Percentiles rank a stretch among this genome's conserved stretches.
phyloP scores from a whole-genome alignment of 1,140 invertebrate species.

The Zaprionus taronus region DNA sequence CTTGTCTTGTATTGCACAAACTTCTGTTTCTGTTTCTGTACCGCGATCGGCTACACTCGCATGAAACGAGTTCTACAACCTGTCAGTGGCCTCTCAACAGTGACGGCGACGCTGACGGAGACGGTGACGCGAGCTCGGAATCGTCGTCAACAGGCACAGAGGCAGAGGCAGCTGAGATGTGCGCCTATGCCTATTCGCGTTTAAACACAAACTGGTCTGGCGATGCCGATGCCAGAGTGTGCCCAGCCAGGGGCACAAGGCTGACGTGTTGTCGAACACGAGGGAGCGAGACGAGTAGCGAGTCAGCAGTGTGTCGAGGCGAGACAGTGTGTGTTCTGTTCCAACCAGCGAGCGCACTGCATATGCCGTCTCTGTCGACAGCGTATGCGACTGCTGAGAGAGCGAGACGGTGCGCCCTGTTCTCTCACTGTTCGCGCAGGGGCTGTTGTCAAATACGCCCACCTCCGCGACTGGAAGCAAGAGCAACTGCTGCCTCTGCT shows the following conservation, averaged over 20 bases:
- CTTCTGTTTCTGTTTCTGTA: slow-evolving; percentile 43
- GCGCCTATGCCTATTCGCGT: slow-evolving; percentile 78
- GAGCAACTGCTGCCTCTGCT: slow-evolving; percentile 20
- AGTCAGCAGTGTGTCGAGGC: slow-evolving; percentile 15
- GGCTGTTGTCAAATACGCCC: slow-evolving; percentile 59
- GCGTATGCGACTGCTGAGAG: not conserved
- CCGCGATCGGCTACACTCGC: slow-evolving; percentile 38
- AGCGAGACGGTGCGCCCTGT: slow-evolving; percentile 42
- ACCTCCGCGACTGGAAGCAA: slow-evolving; percentile 68
- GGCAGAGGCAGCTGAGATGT: slow-evolving; percentile 49
- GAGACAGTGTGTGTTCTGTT: slow-evolving; percentile 35
- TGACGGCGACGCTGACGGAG: slow-evolving; percentile 13
- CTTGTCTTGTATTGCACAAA: slow-evolving; percentile 52
- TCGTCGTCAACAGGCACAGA: slow-evolving; percentile 37
- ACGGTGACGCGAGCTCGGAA: slow-evolving; percentile 25
- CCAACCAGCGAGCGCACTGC: slow-evolving; percentile 47
- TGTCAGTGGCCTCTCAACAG: slow-evolving; percentile 67
- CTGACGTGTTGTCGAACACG: slow-evolving; percentile 14
- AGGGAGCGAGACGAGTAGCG: slow-evolving; percentile 29
- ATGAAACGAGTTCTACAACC: slow-evolving; percentile 74
- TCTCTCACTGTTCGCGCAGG: slow-evolving; percentile 26
- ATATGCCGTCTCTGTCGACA: slow-evolving; percentile 34
- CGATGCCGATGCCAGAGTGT: slow-evolving; percentile 30
- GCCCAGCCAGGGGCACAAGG: slow-evolving; percentile 6
- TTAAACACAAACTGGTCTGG: slow-evolving; percentile 76